Base-by-base conservation (phyloP, 2,888 invertebrate species). In the Aphidius colemani region DNA sequence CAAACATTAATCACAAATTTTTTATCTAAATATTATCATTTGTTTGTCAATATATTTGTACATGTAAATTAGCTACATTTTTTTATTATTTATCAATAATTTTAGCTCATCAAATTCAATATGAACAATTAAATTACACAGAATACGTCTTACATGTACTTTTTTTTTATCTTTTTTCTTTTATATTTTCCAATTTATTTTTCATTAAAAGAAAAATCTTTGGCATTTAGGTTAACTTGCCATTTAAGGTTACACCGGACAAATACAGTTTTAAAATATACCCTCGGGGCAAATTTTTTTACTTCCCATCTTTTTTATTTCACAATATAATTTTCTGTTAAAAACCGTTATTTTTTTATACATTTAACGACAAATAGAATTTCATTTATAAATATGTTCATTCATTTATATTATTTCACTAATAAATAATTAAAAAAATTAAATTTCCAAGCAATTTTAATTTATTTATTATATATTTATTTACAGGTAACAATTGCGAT, bases 401-500 rank as follows among this genome's bases (percentile, higher is more conserved):
- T 53, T 40, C 4, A 51, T 11, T 49, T 13, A 7, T 49, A 7
- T 11, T 11, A n/a, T 11, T 49, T 2, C 2, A 9, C 1, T 49
- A 11, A 9, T 11, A n/a, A n/a, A n/a, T 10, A 39, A 9, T 40
- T 40, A 10, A 53, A 18, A 18, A 18, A 18, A 18, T 18, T 18
- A 18, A 2, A 18, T 18, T 13, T 13, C 13, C 1, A 18, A 18
- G 2, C 13, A 18, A 18, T 18, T 18, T 1, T 2, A 18, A 18
- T 1, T 18, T 18, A 1, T 18, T 2, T 18, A 2, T 18, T 18
- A 2, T 1, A 18, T 2, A 18, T 18, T 18, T 2, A 18, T 18
- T 18, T 18, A 18, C 43, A 11, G 6, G 66, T 70, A 46, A 69
- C 70, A 69, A 76, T 70, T 73, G 71, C 78, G 78, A 56, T 74